Evolutionary conservation across 2,797 vertebrate genomes (phyloP), one percentile per base, ranked within the genome.

Genomic region (Mus caroli): DNA sequence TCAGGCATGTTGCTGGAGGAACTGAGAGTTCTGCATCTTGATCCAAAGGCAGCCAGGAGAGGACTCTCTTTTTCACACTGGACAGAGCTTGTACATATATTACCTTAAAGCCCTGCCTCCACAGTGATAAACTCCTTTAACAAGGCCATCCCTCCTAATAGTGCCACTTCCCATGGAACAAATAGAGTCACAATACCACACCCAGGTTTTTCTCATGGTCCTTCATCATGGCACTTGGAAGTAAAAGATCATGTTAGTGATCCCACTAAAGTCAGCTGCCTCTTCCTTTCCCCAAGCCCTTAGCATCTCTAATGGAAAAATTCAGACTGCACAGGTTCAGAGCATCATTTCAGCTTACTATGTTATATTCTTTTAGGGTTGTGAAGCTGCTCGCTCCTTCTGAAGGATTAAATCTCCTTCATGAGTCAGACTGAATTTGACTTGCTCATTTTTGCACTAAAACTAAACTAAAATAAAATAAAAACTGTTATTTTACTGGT

Each of bases 361-460:
- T 40, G 20, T 40, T 40, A 67, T 71, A 46, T 85, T 96, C 71
- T 95, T 94, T 46, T 90, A 96, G 75, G 87, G 88, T 64, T 67
- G 73, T 28, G 58, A 76, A 91, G 83, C 17, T 79, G 54, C 34
- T 73, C 31, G 15, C 71, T 46, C 90, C 95, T 97, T 88, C 76
- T n/a, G 12, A 97, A 78, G 86, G 96, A 77, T 88, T 58, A 88
- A 78, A 82, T 76, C 92, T 94, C 8, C 76, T 96, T 97, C 87
- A 60, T 58, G 76, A 93, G 54, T 4, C 62, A 78, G 90, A 88
- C 60, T 94, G 64, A 88, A 97, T 98, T 50, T 67, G 58, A 69
- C 50, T 98, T 94, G 78, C 22, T 90, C 31, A 22, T 96, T 88
- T 88, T 90, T 67, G 50, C 93, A 92, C 69, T 95, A 96, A 98